Base-by-base conservation (phyloP, 2,888 invertebrate genomes). In the Catotricha subobsoleta region DNA sequence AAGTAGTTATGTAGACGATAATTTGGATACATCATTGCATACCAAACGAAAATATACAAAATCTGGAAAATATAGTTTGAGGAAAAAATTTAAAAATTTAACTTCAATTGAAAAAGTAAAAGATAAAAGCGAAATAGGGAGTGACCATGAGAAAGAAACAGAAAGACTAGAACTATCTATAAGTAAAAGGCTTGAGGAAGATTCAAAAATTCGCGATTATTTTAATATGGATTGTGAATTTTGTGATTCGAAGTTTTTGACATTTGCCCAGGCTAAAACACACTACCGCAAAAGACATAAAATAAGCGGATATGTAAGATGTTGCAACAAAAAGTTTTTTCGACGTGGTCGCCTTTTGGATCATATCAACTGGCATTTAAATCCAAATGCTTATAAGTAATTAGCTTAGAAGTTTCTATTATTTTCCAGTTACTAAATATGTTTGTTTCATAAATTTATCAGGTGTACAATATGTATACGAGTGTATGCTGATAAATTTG, bases 361-460 rank as follows among this genome's bases (percentile, higher is more conserved):
- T 39, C 62, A 62, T 43, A 56, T 62, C 2, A 55, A 58, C 33
- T 53, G 55, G 3, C 62, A 62, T 45, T 42, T 54, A 9, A 54
- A 62, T 51, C 61, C 61, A 2, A 58, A 60, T 43, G 55, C 56
- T 44, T 62, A 58, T 39, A 61, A 58, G 61, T 61, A 61, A 44
- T 48, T 54, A 6, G 51, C 53, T 42, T 61, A 60, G 28, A 54
- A 55, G n/a, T 8, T 3, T 8, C 60, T 58, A 44, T 51, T 52
- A 2, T 13, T 13, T 13, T 3, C 21, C 21, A 35, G 3, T 13
- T 23, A 20, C 5, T 31, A 3, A 10, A 30, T 9, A 13, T 31
- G 31, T 8, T 9, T 9, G 16, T 31, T 15, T 13, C 4, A 13
- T 31, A 9, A 5, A 31, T 15, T 15, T 13, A 7, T 15, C 27